Percentiles rank a stretch among this genome's conserved stretches.
Conservation (phyloP, 2,797 vertebrate species). For the Pogonophryne albipinna region DNA sequence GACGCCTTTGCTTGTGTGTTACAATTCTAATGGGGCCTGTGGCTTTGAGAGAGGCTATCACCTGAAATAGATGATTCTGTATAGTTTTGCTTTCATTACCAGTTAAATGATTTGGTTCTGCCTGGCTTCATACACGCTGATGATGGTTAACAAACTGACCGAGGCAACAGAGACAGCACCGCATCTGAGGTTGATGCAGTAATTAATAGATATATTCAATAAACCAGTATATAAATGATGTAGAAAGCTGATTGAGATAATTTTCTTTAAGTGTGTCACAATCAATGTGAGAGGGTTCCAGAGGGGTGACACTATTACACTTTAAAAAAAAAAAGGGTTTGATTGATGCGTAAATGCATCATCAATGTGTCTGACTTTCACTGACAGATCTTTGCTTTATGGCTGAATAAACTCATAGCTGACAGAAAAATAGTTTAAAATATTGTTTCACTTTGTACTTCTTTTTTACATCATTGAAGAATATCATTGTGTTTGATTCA, state of each 20-base stretch:
- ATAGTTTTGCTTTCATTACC: background rate
- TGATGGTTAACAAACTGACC: background rate
- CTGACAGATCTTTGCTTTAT: background rate
- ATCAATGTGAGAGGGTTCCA: background rate
- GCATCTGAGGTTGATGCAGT: too few species aligned
- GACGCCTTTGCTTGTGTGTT: background rate
- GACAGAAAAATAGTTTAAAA: background rate
- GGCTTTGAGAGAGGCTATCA: background rate
- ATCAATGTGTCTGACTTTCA: background rate
- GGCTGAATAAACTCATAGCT: background rate
- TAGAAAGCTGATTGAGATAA: background rate
- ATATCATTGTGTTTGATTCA: background rate
- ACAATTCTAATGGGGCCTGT: background rate
- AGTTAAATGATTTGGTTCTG: background rate
- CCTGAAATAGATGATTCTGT: background rate
- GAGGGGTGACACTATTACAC: background rate
- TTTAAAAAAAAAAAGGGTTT: background rate
- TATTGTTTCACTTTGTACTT: background rate
- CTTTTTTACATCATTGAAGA: background rate
- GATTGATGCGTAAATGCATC: background rate
- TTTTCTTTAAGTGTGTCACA: background rate
- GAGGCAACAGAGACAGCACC: background rate
- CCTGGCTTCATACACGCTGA: background rate
- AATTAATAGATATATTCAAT: background rate
- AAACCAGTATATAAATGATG: background rate